A percentile compares a stretch with the other conserved stretches of the same genome.
Conservation (phyloP, 92 coral and sea anemone genomes). For the Hydrozoanthus gracilis region DNA sequence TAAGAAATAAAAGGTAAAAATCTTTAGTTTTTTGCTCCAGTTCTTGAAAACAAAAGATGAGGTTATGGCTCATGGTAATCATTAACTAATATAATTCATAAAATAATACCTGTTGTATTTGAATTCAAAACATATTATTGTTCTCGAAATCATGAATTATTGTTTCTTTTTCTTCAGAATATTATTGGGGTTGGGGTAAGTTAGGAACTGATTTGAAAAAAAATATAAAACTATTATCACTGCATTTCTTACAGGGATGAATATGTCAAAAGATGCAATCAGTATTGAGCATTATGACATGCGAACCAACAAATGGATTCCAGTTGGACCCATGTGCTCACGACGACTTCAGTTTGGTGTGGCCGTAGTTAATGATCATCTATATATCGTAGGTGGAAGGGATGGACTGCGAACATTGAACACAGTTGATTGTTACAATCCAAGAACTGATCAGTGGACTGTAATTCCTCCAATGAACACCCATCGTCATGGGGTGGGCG, state of each 20-base stretch:
- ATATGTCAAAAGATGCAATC: constrained; percentile 94
- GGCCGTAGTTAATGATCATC: constrained; percentile 77
- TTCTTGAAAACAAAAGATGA: no score
- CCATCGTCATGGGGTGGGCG: constrained; percentile 99
- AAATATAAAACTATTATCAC: background rate
- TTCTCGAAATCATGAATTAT: no score
- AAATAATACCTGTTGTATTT: no score
- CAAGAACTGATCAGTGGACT: constrained; percentile 81
- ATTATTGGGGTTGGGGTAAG: no score
- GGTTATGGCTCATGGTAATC: no score
- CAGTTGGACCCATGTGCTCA: constrained; percentile 90
- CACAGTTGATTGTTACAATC: constrained; percentile 97
- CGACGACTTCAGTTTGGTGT: constrained; percentile 97
- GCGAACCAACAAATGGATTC: constrained; percentile 84
- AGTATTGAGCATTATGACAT: constrained; percentile 93
- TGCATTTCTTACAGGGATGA: constrained; percentile 68
- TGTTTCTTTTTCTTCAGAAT: no score
- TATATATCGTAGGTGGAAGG: constrained; percentile 94
- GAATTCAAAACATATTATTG: no score
- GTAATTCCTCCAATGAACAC: constrained; percentile 92
- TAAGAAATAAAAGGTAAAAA: no score
- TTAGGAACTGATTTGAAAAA: background rate
- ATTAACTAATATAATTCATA: no score
- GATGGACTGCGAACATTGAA: constrained; percentile 96
- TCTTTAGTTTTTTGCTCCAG: no score